Evolutionary conservation across 2,888 invertebrate genomes (phyloP).

Genomic region (Luperina nickerlii): DNA sequence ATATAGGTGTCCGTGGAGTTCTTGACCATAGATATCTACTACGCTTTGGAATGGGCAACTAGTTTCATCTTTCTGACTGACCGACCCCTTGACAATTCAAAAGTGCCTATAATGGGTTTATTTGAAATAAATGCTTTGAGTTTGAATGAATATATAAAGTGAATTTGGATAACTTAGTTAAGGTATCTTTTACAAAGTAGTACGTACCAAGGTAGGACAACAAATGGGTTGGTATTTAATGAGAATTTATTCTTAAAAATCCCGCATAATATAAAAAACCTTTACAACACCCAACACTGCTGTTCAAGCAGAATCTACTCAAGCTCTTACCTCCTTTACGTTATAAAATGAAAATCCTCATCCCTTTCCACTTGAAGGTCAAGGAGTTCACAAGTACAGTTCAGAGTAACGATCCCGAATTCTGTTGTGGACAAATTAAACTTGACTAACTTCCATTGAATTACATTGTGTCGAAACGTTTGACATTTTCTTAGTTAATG

Average conservation of each 20-base stretch:
- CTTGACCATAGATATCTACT: no score
- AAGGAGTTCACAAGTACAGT: conserved; percentile 58
- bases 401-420: conserved; percentile 56
- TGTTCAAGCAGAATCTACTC: conserved; percentile 18
- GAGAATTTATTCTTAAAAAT: neutral
- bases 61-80: no score
- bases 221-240: neutral
- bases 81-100: no score
- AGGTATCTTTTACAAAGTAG: neutral
- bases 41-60: no score
- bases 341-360: conserved; percentile 33
- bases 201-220: no score
- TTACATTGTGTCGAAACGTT: conserved; percentile 72
- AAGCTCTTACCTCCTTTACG: conserved; percentile 1
- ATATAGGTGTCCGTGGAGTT: no score
- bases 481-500: conserved; percentile 66
- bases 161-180: neutral
- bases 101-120: no score
- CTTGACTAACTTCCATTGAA: conserved; percentile 73
- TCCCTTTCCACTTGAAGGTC: conserved; percentile 37
- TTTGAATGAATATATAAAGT: neutral
- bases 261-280: neutral
- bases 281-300: neutral
- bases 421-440: conserved; percentile 70
- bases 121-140: no score